Percentiles rank a stretch among this genome's conserved stretches.
Conservation (phyloP, 2,888 invertebrate genomes). For the Chloroclystis v-ata region DNA sequence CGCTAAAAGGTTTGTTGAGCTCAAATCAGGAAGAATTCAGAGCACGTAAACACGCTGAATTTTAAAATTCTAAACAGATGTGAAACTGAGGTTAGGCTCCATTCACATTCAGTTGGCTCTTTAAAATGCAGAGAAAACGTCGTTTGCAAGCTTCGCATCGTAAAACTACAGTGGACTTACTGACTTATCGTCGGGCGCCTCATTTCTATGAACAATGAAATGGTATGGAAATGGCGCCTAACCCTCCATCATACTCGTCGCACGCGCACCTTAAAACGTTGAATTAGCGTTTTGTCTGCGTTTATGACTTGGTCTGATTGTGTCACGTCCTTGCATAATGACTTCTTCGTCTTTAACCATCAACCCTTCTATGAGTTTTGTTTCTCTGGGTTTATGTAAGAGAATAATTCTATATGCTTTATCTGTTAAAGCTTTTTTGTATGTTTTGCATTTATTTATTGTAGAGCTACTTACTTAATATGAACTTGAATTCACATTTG, state of each 20-base stretch:
- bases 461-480: too few species aligned
- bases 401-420: too few species aligned
- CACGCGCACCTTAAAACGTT: constrained; percentile 55
- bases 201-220: constrained; percentile 74
- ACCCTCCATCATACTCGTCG: constrained; percentile 59
- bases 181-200: constrained; percentile 69
- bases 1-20: constrained; percentile 35
- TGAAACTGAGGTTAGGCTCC: constrained; percentile 40
- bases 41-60: constrained; percentile 53
- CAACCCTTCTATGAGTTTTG: background rate
- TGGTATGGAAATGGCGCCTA: constrained; percentile 67
- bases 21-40: constrained; percentile 39
- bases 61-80: constrained; percentile 55
- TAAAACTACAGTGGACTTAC: constrained; percentile 65
- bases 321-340: constrained; percentile 51
- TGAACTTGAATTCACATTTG: too few species aligned
- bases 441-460: too few species aligned
- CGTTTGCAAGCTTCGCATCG: constrained; percentile 55
- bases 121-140: constrained; percentile 56
- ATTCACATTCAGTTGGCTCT: constrained; percentile 51
- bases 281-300: constrained; percentile 40
- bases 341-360: constrained; percentile 7
- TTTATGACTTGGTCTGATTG: constrained; percentile 44
- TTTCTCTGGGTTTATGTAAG: background rate
- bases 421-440: too few species aligned